phyloP scores from a whole-genome alignment of 2,113 vertebrate species.

The Cyanoliseus patagonus region DNA sequence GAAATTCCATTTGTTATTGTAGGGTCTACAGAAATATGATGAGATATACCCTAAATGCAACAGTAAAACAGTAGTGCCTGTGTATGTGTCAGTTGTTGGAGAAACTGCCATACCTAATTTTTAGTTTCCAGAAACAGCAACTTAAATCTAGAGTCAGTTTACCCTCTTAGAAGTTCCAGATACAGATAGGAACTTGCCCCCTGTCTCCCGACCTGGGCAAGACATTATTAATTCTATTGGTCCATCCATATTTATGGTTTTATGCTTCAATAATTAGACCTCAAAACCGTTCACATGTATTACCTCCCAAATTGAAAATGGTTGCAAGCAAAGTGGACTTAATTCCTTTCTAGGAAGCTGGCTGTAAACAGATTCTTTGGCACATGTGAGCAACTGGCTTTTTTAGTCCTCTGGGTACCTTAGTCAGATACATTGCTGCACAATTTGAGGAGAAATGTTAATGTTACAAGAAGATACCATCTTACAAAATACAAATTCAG shows the following conservation, averaged over 20 bases:
- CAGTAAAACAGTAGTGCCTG: background rate
- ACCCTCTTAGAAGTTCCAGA: background rate
- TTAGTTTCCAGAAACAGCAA: background rate
- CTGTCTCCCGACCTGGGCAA: background rate
- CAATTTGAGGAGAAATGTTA: background rate
- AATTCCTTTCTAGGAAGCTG: background rate
- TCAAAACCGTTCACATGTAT: background rate
- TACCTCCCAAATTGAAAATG: background rate
- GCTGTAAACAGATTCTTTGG: background rate
- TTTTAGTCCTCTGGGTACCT: background rate
- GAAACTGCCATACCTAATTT: background rate
- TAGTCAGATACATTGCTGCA: background rate
- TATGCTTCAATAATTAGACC: background rate
- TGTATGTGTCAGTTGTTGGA: background rate
- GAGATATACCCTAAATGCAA: background rate
- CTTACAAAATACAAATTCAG: background rate
- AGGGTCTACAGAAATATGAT: background rate
- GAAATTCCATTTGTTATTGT: slow-evolving; percentile 14
- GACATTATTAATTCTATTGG: background rate
- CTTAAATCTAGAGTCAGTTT: background rate
- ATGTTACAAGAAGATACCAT: background rate
- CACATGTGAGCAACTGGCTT: background rate
- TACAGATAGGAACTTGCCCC: background rate
- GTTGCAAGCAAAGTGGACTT: background rate
- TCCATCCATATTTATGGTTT: background rate